Conservation (phyloP, 2,113 vertebrate species). For the Mormoops blainvillei region DNA sequence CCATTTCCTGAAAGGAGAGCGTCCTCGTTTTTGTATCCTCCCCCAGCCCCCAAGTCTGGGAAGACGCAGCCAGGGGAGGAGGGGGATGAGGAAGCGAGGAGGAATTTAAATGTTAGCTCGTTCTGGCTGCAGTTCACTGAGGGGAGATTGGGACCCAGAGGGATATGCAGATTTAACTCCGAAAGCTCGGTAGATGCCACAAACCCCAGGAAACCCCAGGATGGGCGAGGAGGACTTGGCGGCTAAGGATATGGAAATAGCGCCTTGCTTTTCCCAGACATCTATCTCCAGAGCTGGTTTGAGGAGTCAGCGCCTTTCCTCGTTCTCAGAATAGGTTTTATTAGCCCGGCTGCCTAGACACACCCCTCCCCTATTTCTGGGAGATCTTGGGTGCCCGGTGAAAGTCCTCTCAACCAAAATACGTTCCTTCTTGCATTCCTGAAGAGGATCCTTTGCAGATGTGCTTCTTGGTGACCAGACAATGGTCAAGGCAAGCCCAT, state of each 20-base stretch:
- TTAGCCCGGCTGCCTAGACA: neutral
- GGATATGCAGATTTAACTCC: constrained; percentile 59
- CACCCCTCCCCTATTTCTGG: neutral
- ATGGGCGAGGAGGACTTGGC: neutral
- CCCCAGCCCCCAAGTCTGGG: constrained; percentile 65
- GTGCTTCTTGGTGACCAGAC: neutral
- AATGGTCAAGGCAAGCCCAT: neutral
- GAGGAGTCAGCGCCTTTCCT: neutral
- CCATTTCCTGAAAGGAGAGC: constrained; percentile 78
- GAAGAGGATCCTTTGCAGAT: neutral
- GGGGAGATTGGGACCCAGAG: constrained; percentile 58
- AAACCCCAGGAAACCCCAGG: constrained; percentile 53
- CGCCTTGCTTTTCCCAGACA: neutral
- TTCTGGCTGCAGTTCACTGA: constrained; percentile 62
- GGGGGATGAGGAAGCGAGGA: constrained; percentile 61
- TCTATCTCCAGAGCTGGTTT: neutral
- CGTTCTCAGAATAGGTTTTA: neutral
- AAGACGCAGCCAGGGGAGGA: constrained; percentile 60
- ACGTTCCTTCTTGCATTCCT: neutral
- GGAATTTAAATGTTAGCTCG: constrained; percentile 72
- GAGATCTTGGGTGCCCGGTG: neutral
- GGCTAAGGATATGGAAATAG: neutral
- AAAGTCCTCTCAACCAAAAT: neutral
- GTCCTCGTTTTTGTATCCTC: constrained; percentile 67
- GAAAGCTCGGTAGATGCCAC: constrained; percentile 10